Percentiles rank a stretch among this genome's conserved stretches.
phyloP scores from a whole-genome alignment of 2,888 invertebrate genomes.

The Diabrotica balteata region DNA sequence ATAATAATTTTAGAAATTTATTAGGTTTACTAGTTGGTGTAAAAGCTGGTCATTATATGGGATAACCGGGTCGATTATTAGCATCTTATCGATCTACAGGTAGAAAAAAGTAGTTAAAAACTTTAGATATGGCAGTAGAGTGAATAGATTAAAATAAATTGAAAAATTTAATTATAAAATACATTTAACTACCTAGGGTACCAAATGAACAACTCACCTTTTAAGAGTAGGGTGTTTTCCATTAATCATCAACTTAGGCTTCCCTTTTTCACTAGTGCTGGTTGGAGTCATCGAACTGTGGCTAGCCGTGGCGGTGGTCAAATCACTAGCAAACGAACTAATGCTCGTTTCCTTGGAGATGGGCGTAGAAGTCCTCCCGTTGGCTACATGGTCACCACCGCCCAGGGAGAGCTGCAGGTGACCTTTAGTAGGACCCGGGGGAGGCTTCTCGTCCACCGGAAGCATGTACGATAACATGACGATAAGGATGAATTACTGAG shows the following conservation, averaged over 20 bases:
- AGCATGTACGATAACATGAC: conserved; percentile 81
- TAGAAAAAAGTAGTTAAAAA: too few species aligned
- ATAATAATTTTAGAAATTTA: too few species aligned
- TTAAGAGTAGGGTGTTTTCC: conserved; percentile 76
- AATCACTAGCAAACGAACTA: conserved; percentile 73
- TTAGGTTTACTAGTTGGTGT: too few species aligned
- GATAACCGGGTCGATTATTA: too few species aligned
- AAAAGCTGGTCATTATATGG: too few species aligned
- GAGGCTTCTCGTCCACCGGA: conserved; percentile 79
- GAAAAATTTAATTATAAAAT: too few species aligned
- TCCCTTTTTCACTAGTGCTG: conserved; percentile 67
- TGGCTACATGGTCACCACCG: conserved; percentile 48
- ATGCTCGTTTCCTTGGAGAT: conserved; percentile 73
- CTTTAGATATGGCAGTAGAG: too few species aligned
- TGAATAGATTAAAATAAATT: too few species aligned
- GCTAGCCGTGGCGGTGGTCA: conserved; percentile 65
- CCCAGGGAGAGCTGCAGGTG: conserved; percentile 56
- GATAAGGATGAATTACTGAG: neutral
- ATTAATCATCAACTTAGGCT: conserved; percentile 73
- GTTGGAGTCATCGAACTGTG: conserved; percentile 67
- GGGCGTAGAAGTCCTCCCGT: conserved; percentile 53
- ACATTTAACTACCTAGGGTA: too few species aligned
- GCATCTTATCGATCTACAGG: too few species aligned
- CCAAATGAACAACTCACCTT: conserved; percentile 63
- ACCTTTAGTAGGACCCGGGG: conserved; percentile 55